Evolutionary conservation across 2,888 invertebrate genomes (phyloP).

Genomic region (Cataglyphis albicans): DNA sequence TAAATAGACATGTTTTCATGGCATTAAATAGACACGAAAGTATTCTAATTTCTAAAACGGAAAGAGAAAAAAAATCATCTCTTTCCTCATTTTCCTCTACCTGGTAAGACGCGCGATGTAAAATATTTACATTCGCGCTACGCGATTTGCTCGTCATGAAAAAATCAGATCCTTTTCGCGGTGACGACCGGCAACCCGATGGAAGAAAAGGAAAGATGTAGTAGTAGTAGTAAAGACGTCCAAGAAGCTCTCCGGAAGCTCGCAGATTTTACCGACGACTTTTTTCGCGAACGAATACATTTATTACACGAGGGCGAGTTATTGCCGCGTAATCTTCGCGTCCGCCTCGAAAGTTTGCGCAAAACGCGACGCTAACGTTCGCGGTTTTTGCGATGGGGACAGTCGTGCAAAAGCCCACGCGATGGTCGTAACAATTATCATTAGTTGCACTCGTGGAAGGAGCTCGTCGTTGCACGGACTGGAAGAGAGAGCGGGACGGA

Average conservation of each 20-base stretch:
- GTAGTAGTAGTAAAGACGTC: slow-evolving; percentile 17
- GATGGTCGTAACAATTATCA: slow-evolving; percentile 82
- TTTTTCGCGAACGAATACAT: slow-evolving; percentile 59
- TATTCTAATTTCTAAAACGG: neutral
- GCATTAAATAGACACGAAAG: slow-evolving; percentile 42
- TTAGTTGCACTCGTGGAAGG: slow-evolving; percentile 79
- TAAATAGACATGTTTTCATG: slow-evolving; percentile 39
- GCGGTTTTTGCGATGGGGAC: slow-evolving; percentile 77
- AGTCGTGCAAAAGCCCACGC: slow-evolving; percentile 79
- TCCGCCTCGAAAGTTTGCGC: slow-evolving; percentile 63
- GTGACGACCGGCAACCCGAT: neutral
- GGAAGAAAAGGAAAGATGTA: slow-evolving; percentile 2
- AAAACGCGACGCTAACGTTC: slow-evolving; percentile 67
- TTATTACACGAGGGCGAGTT: slow-evolving; percentile 77
- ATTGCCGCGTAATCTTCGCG: slow-evolving; percentile 67
- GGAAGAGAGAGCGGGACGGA: slow-evolving; percentile 69
- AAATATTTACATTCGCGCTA: slow-evolving; percentile 43
- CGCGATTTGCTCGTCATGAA: slow-evolving; percentile 48
- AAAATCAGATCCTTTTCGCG: slow-evolving; percentile 29
- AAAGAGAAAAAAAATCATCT: neutral
- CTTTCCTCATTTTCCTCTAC: slow-evolving; percentile 4
- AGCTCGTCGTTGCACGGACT: slow-evolving; percentile 51
- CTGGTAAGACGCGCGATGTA: slow-evolving; percentile 24
- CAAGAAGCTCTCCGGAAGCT: slow-evolving; percentile 53
- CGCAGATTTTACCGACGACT: slow-evolving; percentile 52